Evolutionary conservation across 2,797 vertebrate species (phyloP).

Genomic region (Ptychadena robeensis): DNA sequence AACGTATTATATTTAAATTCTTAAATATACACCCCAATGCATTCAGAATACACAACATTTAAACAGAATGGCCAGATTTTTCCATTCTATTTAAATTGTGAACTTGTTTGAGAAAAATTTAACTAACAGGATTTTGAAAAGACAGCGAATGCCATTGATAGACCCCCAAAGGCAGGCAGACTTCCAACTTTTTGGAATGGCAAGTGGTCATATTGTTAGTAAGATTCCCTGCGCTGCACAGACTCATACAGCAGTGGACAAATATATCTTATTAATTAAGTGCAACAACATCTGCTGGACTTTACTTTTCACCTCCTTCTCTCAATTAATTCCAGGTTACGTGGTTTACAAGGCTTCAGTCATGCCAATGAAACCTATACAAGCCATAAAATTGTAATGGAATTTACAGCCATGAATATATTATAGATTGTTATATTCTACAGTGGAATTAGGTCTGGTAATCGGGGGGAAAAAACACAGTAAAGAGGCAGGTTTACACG

Average conservation of each 20-base stretch:
- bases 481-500: constrained; percentile 39
- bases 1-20: no score
- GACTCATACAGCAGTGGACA: constrained; percentile 15
- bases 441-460: constrained; percentile 24
- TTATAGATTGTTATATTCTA: background rate
- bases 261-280: constrained; percentile 24
- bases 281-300: constrained; percentile 4
- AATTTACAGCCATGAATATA: background rate
- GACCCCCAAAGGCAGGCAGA: constrained; percentile 6
- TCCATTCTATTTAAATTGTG: background rate
- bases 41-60: no score
- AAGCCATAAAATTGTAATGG: constrained; percentile 13
- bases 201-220: constrained; percentile 16
- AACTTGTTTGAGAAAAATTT: background rate
- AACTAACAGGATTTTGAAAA: background rate
- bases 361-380: background rate
- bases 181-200: constrained; percentile 19
- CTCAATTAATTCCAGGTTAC: background rate
- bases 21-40: background rate
- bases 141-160: background rate
- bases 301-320: constrained; percentile 21
- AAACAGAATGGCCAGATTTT: background rate
- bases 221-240: background rate
- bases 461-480: constrained; percentile 14
- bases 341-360: constrained; percentile 10